These are phyloP conservation scores for Drosophila parabipectinata DNA, from an alignment of 1,140 invertebrate species.

Conservation along the genomic window DNA sequence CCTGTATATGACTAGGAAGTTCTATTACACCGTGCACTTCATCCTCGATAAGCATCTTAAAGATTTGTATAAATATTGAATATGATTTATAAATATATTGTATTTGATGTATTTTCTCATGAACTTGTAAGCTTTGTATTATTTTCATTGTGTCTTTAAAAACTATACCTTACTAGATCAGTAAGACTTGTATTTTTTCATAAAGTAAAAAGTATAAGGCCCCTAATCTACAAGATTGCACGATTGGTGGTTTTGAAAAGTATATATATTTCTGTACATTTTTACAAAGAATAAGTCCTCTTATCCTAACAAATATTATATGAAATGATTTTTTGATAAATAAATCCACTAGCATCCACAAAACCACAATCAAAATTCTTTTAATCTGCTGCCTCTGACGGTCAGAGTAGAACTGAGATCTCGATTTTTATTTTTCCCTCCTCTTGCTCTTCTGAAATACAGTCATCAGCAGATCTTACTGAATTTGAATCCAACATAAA, in stretches of 20 bases:
- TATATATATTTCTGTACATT: too few species aligned
- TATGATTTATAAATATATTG: too few species aligned
- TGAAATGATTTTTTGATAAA: too few species aligned
- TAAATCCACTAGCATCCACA: neutral
- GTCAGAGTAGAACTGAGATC: constrained; percentile 3
- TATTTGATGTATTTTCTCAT: too few species aligned
- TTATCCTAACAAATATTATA: too few species aligned
- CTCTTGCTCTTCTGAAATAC: neutral
- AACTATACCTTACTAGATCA: neutral
- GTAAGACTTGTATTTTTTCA: neutral
- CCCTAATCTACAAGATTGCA: too few species aligned
- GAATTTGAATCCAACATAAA: neutral
- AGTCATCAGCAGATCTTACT: neutral
- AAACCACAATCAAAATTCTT: neutral
- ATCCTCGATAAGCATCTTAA: constrained; percentile 60
- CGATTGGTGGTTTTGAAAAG: too few species aligned
- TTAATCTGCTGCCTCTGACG: neutral
- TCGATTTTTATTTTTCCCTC: neutral
- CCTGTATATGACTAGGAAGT: constrained; percentile 47
- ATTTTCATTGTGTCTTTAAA: neutral
- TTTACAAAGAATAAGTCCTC: too few species aligned
- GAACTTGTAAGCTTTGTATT: too few species aligned
- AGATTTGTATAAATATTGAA: neutral
- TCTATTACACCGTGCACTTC: constrained; percentile 62
- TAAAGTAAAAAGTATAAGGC: too few species aligned